A percentile compares a stretch with the other conserved stretches of the same genome.
Conservation (phyloP, 1,140 invertebrate species). For the Ditylenchus dipsaci region DNA sequence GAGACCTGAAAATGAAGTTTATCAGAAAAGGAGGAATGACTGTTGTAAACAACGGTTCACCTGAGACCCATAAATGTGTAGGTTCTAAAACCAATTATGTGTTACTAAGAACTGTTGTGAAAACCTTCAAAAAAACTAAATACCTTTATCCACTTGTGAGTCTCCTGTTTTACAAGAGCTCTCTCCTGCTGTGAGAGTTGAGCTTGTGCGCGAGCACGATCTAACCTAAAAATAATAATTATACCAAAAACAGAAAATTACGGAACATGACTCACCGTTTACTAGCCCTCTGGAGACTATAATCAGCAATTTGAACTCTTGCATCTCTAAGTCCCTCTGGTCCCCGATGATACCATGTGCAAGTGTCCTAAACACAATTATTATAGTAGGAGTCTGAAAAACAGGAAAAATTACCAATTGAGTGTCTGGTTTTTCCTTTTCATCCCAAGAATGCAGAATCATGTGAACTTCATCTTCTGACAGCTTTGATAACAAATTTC, state of each 20-base stretch:
- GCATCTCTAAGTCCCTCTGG: slow-evolving; percentile 43
- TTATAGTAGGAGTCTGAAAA: slow-evolving; percentile 3
- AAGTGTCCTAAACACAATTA: slow-evolving; percentile 41
- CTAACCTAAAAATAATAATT: slow-evolving; percentile 13
- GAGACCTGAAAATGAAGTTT: slow-evolving; percentile 47
- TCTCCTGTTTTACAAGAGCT: slow-evolving; percentile 50
- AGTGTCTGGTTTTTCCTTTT: slow-evolving; percentile 34
- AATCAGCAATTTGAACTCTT: slow-evolving; percentile 53
- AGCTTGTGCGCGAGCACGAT: slow-evolving; percentile 40
- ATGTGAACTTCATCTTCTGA: slow-evolving; percentile 50
- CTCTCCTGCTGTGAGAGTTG: slow-evolving; percentile 45
- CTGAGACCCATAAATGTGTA: slow-evolving; percentile 53
- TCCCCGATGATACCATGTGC: slow-evolving; percentile 55
- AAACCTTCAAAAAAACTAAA: no score
- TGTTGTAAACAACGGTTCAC: neutral
- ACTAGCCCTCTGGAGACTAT: slow-evolving; percentile 47
- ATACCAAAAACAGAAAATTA: no score
- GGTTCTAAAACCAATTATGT: slow-evolving; percentile 10
- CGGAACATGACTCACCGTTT: slow-evolving; percentile 1
- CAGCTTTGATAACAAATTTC: slow-evolving; percentile 47
- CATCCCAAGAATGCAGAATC: slow-evolving; percentile 44
- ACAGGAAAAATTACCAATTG: slow-evolving; percentile 9
- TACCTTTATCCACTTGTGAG: slow-evolving; percentile 46
- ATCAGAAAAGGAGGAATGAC: neutral
- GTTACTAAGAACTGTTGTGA: no score